Evolutionary conservation across 2,888 invertebrate genomes (phyloP), one percentile per base, ranked within the genome.

Genomic region (Pseudanteris insignis): DNA sequence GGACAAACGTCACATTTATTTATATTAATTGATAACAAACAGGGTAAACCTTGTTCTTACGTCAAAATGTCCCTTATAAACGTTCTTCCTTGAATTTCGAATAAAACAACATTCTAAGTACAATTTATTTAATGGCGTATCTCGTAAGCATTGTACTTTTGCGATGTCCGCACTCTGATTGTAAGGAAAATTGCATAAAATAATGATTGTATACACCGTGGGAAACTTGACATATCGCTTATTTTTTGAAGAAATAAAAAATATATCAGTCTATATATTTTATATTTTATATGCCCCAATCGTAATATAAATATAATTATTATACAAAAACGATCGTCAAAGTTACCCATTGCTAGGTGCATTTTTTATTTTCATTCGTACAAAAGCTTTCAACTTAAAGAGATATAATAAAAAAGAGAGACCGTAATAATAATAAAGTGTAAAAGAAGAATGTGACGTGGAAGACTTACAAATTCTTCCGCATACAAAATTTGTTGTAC

Each of bases 1-100:
- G 53, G 58, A 63, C 63, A 63, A 59, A 59, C 33, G 58, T 63
- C 63, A 58, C 63, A 63, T 63, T 63, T 63, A 63, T 63, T 51
- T 54, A 58, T 63, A 54, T 53, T 47, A 58, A 58, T 58, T 34
- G 12, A 59, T 63, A 63, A 63, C 63, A 63, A 63, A 58, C 63
- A 58, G 57, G 58, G 36, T 48, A 55, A 41, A 41, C 46, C 40
- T 48, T 60, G 25, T 55, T 50, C 34, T 38, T 40, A 43, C 47
- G 37, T 54, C 34, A 62, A 62, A 62, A 57, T 36, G 43, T 46
- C 32, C 36, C 29, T 29, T 60, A 60, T 36, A 54, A 54, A 60
- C 40, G 13, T 38, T 43, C n/a, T 26, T 29, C 7, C 11, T 34
- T 10, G 37, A 38, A 37, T 46, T 30, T 28, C 33, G 38, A 44